These are phyloP conservation scores for Lagocephalus sceleratus DNA, from an alignment of 2,797 vertebrate species.

Conservation along the genomic window DNA sequence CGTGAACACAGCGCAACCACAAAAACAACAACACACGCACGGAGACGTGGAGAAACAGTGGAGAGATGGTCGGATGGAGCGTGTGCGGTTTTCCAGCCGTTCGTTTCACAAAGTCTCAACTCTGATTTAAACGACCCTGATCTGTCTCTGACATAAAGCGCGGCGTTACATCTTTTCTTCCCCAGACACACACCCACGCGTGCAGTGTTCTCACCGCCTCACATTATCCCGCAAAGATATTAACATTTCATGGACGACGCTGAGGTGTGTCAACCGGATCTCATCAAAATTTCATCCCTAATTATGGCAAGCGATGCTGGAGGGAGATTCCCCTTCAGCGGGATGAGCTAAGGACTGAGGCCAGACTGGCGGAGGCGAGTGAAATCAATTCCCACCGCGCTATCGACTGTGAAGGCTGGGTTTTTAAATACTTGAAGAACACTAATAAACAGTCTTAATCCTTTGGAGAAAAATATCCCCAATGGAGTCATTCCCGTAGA, in stretches of 20 bases:
- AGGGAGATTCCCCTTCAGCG: constrained; percentile 17
- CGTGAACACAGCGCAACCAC: constrained; percentile 18
- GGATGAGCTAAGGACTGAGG: constrained; percentile 19
- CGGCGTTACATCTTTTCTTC: neutral
- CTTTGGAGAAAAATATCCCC: constrained; percentile 31
- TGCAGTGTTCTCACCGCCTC: constrained; percentile 11
- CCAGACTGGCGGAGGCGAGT: neutral
- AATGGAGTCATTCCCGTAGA: constrained; percentile 1
- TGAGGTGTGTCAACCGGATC: constrained; percentile 53
- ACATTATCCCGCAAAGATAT: constrained; percentile 41
- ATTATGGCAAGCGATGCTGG: constrained; percentile 38
- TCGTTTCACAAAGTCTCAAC: constrained; percentile 33
- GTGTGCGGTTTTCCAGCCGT: constrained; percentile 11
- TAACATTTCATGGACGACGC: constrained; percentile 57
- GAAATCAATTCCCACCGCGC: constrained; percentile 26
- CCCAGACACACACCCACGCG: neutral
- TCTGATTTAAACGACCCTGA: constrained; percentile 60
- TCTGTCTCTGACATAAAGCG: constrained; percentile 55
- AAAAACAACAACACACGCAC: neutral
- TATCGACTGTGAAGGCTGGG: constrained; percentile 10
- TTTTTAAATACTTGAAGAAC: constrained; percentile 28
- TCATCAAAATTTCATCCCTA: constrained; percentile 57
- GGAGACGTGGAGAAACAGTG: neutral
- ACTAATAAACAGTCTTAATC: constrained; percentile 37
- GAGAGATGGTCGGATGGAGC: constrained; percentile 5